phyloP scores from a whole-genome alignment of 2,888 invertebrate genomes.

The Cephus nigrinus region DNA sequence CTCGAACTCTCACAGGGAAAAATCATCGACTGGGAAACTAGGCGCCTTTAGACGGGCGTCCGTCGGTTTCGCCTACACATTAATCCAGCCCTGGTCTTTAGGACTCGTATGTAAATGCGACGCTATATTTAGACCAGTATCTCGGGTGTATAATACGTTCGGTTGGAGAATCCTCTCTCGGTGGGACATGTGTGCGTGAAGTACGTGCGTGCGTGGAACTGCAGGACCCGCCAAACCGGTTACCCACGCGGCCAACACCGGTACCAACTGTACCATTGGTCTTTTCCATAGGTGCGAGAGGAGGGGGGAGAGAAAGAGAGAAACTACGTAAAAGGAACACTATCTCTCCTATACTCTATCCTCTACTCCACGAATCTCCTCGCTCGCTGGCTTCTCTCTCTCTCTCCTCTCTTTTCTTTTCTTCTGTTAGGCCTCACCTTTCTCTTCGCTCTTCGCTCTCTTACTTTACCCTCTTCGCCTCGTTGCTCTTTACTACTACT shows the following conservation, averaged over 20 bases:
- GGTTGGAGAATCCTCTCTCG: slow-evolving; percentile 17
- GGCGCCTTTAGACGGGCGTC: slow-evolving; percentile 12
- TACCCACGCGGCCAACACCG: slow-evolving; percentile 54
- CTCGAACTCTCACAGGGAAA: no score
- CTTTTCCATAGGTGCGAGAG: neutral
- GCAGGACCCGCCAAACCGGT: slow-evolving; percentile 64
- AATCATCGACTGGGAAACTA: neutral
- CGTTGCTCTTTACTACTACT: neutral
- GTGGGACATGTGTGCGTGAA: slow-evolving; percentile 40
- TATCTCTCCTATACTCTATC: slow-evolving; percentile 37
- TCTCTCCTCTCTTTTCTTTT: slow-evolving; percentile 11
- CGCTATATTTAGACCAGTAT: slow-evolving; percentile 65
- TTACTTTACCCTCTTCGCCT: slow-evolving; percentile 3
- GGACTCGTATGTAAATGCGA: slow-evolving; percentile 64
- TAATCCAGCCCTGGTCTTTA: slow-evolving; percentile 63
- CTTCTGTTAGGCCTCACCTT: neutral
- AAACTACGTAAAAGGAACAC: slow-evolving; percentile 45
- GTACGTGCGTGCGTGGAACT: slow-evolving; percentile 50
- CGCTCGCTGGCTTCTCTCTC: slow-evolving; percentile 19
- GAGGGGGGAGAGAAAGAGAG: slow-evolving; percentile 15
- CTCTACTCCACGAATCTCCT: slow-evolving; percentile 21
- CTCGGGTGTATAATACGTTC: slow-evolving; percentile 52
- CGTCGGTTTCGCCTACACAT: slow-evolving; percentile 58
- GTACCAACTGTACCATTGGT: slow-evolving; percentile 8
- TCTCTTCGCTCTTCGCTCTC: slow-evolving; percentile 6